Evolutionary conservation across 2,888 invertebrate genomes (phyloP), one percentile per base, ranked within the genome.

Genomic region (Nesidiocoris tenuis): DNA sequence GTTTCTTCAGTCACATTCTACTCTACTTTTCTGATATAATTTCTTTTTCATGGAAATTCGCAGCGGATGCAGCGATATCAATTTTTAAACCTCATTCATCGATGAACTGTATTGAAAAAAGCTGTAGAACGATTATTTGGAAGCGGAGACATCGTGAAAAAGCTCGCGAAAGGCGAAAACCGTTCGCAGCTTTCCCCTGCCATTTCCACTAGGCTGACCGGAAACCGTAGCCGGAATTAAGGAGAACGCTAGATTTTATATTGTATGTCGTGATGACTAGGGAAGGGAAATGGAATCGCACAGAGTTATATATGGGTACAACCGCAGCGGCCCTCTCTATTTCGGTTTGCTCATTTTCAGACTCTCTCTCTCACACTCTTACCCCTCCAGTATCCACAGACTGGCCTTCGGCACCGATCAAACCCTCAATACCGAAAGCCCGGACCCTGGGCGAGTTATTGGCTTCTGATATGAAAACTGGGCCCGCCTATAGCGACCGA

Each of bases 381-480:
- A 9, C n/a, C 59, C n/a, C 18, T 18, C 59, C 59, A 9, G 7
- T 18, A 9, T 59, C 59, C 59, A 39, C 39, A 7, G 39, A 39
- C 39, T 39, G 39, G 39, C 39, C 39, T 39, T 39, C 39, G 39
- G 12, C 39, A 39, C 39, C 39, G 39, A 39, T 39, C 39, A 39
- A 39, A 39, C 39, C 17, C 57, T 57, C 70, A 22, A 70, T 61
- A 70, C 23, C 70, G 57, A 56, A 61, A 67, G 59, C 70, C 25
- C 70, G 24, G 23, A 24, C 17, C 25, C 18, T 55, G 39, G 17
- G 70, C 61, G 72, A 72, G 72, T 72, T 72, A 72, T 72, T 72
- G 72, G 72, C 72, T 72, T 72, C 72, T 61, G 72, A 72, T 72
- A 72, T 72, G 72, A 72, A 72, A 72, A 72, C 72, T 23, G 63